Base-by-base conservation (phyloP, 2,888 invertebrate genomes). In the Sesia apiformis region DNA sequence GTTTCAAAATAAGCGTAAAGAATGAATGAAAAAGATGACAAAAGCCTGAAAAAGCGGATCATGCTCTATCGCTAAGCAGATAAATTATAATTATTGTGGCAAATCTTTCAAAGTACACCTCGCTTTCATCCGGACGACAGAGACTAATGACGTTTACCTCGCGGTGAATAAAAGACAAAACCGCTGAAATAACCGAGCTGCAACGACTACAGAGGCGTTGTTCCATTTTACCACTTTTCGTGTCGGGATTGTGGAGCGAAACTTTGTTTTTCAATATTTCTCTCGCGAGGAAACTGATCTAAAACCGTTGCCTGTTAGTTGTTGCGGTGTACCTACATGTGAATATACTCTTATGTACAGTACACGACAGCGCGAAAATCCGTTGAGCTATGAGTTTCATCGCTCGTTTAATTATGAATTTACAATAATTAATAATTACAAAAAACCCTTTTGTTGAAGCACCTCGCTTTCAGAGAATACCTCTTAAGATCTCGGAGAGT, bases 111-210 rank as follows among this genome's bases (percentile, higher is more conserved):
- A 61, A 61, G 58, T 58, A 58, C 58, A 60, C 58, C 60, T 63
- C 62, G 58, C 58, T 60, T 50, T 69, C 60, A 60, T 8, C 39
- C 60, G 60, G 57, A 52, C 60, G 74, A 75, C 73, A 70, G 65
- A 73, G 72, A 77, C 72, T 74, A 79, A 84, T 76, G 74, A 74
- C 71, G 68, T 72, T 77, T 70, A 67, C 67, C 72, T 69, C 69
- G 66, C 63, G 7, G 39, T 50, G 50, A 63, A 62, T 62, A 62
- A 61, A 73, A 71, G 66, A 72, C 70, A 74, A 67, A 67, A 66
- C 63, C 56, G 57, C 62, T 63, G 65, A 70, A 67, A 55, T 54
- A 56, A 55, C 49, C 50, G 51, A 60, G 60, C 50, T 50, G 55
- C 60, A 59, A 53, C 56, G 53, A 57, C 62, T 53, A 64, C 63